These are phyloP conservation scores for Catharus bicknelli DNA, from an alignment of 2,113 vertebrate genomes.

Conservation along the genomic window DNA sequence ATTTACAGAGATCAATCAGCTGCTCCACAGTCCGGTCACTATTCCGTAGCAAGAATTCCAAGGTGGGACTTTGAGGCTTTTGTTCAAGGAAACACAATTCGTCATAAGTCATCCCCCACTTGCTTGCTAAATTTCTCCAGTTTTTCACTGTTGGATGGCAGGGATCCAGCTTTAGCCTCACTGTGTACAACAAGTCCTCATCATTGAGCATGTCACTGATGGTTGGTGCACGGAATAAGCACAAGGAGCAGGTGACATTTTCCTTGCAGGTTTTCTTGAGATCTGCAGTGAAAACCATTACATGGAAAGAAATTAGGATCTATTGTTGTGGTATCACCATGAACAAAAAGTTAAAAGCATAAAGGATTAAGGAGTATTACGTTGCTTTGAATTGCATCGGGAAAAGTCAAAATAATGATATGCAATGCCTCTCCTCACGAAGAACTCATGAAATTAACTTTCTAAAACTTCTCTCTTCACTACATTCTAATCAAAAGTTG, in stretches of 20 bases:
- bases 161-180: conserved; percentile 93
- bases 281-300: conserved; percentile 58
- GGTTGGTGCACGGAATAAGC: conserved; percentile 81
- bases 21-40: conserved; percentile 92
- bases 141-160: conserved; percentile 96
- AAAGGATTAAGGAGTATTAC: not conserved
- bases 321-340: not conserved
- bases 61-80: conserved; percentile 91
- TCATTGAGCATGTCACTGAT: conserved; percentile 97
- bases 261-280: conserved; percentile 60
- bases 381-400: not conserved
- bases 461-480: not conserved
- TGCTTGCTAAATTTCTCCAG: conserved; percentile 99
- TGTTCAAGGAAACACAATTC: conserved; percentile 95
- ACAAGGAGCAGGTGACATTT: conserved; percentile 70
- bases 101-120: conserved; percentile 97
- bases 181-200: conserved; percentile 90
- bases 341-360: not conserved
- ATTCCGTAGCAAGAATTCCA: conserved; percentile 92
- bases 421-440: not conserved
- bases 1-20: conserved; percentile 90
- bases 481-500: not conserved
- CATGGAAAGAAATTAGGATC: not conserved
- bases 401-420: not conserved
- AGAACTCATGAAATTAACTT: not conserved